A percentile compares a stretch with the other conserved stretches of the same genome.
Evolutionary conservation across 2,888 invertebrate species (phyloP).

Genomic region (Lamellibrachia satsuma): DNA sequence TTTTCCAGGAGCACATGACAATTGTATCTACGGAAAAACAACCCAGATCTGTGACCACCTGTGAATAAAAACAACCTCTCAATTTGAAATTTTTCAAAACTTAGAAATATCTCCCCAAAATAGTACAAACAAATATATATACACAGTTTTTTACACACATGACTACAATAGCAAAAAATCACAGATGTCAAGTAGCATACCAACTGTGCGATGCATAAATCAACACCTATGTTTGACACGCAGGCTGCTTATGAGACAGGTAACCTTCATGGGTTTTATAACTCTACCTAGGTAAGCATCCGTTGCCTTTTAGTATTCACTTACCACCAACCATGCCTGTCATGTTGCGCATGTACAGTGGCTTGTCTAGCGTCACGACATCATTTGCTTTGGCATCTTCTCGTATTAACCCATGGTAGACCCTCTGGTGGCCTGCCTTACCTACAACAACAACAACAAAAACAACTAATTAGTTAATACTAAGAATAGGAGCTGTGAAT

Average conservation of each 20-base stretch:
- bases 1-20: background rate
- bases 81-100: background rate
- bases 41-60: background rate
- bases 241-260: too few relatives aligned
- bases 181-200: background rate
- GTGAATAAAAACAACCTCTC: background rate
- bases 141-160: background rate
- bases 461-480: background rate
- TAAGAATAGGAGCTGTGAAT: too few relatives aligned
- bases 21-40: background rate
- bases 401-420: conserved; percentile 36
- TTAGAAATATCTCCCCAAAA: too few relatives aligned
- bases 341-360: conserved; percentile 31
- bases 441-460: too few relatives aligned
- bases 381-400: conserved; percentile 36
- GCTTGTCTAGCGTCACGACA: conserved; percentile 35
- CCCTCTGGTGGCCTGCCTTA: background rate
- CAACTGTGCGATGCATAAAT: background rate
- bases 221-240: too few relatives aligned
- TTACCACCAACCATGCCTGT: conserved; percentile 28
- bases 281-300: too few relatives aligned
- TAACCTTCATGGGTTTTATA: too few relatives aligned
- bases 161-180: background rate
- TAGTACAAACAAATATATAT: background rate
- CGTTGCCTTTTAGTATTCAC: background rate